Conservation (phyloP, 2,797 vertebrate genomes). For the Macropus fuliginosus region DNA sequence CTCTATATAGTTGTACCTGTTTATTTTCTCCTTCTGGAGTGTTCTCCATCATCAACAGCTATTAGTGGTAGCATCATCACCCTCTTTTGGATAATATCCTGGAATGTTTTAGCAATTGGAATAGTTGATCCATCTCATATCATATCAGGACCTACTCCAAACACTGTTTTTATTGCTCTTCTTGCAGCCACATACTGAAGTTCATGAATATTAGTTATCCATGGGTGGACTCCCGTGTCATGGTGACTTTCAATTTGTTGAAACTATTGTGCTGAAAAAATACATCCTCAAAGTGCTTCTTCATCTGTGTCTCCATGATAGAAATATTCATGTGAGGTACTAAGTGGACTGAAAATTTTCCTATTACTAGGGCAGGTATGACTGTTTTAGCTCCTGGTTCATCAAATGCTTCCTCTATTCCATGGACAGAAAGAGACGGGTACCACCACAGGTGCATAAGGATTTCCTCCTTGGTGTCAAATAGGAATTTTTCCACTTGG, state of each 20-base stretch:
- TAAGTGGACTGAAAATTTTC: conserved; percentile 95
- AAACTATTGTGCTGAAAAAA: too few relatives aligned
- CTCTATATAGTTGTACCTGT: conserved; percentile 93
- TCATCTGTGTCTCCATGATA: conserved; percentile 90
- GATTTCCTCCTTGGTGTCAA: conserved; percentile 93
- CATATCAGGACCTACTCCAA: conserved; percentile 90
- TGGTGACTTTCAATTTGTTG: too few relatives aligned
- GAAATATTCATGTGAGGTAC: conserved; percentile 92
- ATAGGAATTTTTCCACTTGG: conserved; percentile 89
- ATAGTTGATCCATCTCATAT: conserved; percentile 94
- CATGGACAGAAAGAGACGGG: conserved; percentile 93
- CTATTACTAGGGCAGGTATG: conserved; percentile 92
- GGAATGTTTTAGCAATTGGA: conserved; percentile 91
- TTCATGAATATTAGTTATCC: too few relatives aligned
- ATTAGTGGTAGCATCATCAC: conserved; percentile 94
- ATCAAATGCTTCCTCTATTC: conserved; percentile 93
- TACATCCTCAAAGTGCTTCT: too few relatives aligned
- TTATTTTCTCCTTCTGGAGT: conserved; percentile 97
- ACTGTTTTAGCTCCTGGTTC: conserved; percentile 92
- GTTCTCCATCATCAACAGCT: conserved; percentile 92
- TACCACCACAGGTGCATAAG: conserved; percentile 92
- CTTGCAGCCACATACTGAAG: too few relatives aligned
- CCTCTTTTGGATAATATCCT: conserved; percentile 88
- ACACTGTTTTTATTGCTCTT: conserved; percentile 84
- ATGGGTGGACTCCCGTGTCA: too few relatives aligned